Evolutionary conservation across 2,113 vertebrate species (phyloP).

Genomic region (Gambusia holbrooki): DNA sequence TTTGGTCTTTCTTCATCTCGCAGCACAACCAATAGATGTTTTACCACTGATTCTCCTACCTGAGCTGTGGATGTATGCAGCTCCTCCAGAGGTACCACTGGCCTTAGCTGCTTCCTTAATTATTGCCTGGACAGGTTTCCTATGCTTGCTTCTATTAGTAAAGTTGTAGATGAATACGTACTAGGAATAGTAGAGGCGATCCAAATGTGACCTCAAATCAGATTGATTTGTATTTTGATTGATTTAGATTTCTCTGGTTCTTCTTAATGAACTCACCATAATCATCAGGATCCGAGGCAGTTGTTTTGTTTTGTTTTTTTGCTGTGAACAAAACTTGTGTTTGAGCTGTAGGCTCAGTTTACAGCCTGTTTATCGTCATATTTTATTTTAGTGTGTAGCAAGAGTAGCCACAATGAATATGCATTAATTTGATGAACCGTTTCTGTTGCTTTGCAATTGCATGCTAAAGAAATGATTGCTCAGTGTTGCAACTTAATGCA

Average conservation of each 20-base stretch:
- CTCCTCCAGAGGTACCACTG: neutral
- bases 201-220: no score
- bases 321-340: slow-evolving; percentile 22
- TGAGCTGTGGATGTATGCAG: neutral
- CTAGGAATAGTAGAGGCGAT: no score
- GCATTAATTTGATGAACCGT: slow-evolving; percentile 13
- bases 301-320: neutral
- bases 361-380: slow-evolving; percentile 60
- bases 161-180: no score
- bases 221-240: no score
- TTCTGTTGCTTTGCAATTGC: slow-evolving; percentile 5
- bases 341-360: slow-evolving; percentile 45
- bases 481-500: neutral
- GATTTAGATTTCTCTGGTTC: neutral
- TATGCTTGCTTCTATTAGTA: neutral
- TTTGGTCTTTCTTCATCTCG: neutral
- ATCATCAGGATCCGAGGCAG: neutral
- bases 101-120: neutral
- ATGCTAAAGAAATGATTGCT: neutral
- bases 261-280: neutral
- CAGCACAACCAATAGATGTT: neutral
- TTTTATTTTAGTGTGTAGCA: slow-evolving; percentile 48
- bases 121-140: neutral
- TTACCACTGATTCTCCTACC: neutral
- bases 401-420: slow-evolving; percentile 30